phyloP scores from a whole-genome alignment of 2,797 vertebrate genomes.

The Hydrocynus forskahlii region DNA sequence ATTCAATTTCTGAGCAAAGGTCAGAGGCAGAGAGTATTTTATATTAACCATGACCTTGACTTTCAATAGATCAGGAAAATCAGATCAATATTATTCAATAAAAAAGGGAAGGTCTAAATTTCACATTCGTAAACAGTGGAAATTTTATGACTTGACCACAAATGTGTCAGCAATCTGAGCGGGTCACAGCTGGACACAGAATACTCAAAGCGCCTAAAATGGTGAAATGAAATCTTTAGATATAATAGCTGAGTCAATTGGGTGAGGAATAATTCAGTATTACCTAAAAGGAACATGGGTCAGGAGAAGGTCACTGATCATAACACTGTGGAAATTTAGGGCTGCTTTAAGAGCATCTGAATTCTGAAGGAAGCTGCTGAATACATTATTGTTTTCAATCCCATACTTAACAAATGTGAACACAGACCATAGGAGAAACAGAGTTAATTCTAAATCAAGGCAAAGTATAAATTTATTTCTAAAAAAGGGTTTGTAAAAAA shows the following conservation, averaged over 20 bases:
- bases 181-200: not conserved
- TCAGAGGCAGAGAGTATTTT: not conserved
- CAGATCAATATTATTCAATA: not conserved
- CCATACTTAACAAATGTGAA: not conserved
- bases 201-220: not conserved
- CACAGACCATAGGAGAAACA: not conserved
- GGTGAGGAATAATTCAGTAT: too few relatives aligned
- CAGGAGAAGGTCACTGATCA: too few relatives aligned
- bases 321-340: too few relatives aligned
- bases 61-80: not conserved
- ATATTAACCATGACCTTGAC: not conserved
- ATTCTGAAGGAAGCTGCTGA: too few relatives aligned
- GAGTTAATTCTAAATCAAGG: too few relatives aligned
- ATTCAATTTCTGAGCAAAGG: conserved; percentile 9
- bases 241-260: too few relatives aligned
- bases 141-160: conserved; percentile 11
- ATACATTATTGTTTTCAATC: too few relatives aligned
- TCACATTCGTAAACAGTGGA: not conserved
- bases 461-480: too few relatives aligned
- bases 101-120: not conserved
- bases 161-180: not conserved
- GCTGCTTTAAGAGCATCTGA: too few relatives aligned
- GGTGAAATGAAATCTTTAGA: not conserved
- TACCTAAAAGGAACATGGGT: too few relatives aligned
- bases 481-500: too few relatives aligned